Percentiles rank a stretch among this genome's conserved stretches.
Conservation (phyloP, 2,797 vertebrate species). For the Botia kubotai region DNA sequence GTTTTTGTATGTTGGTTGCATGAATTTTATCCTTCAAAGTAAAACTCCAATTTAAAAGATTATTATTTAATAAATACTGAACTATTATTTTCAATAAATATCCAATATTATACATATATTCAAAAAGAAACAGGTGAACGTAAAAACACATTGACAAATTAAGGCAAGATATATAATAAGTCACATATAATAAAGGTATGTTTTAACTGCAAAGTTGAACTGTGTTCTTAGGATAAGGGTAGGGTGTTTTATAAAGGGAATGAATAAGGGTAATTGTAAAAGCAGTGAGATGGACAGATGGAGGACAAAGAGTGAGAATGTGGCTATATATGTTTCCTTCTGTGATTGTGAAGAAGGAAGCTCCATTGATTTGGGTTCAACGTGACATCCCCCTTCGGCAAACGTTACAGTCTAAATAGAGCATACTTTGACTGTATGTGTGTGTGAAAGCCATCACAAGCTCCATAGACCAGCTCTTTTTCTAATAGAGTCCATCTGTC, state of each 20-base stretch:
- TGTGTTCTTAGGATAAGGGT: too few species aligned
- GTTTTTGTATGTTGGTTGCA: constrained; percentile 28
- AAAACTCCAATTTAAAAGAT: too few species aligned
- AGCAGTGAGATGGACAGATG: constrained; percentile 10
- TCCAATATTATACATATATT: background rate
- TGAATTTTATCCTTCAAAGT: too few species aligned
- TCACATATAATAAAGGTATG: background rate
- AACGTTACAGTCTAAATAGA: constrained; percentile 39
- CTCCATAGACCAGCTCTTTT: constrained; percentile 51
- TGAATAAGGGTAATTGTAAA: background rate
- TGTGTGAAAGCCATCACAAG: constrained; percentile 45
- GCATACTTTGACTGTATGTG: constrained; percentile 12
- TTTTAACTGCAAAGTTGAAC: background rate
- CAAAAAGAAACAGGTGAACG: too few species aligned
- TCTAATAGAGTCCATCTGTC: constrained; percentile 62
- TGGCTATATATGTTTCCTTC: constrained; percentile 32
- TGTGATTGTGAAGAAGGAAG: constrained; percentile 54
- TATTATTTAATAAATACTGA: too few species aligned
- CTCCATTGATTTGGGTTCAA: constrained; percentile 57
- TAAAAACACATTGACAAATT: too few species aligned
- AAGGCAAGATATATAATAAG: background rate
- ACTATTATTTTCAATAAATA: too few species aligned
- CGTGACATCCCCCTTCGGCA: constrained; percentile 50
- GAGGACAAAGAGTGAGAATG: constrained; percentile 26
- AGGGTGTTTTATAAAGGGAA: constrained; percentile 16